Base-by-base conservation (phyloP, 2,113 vertebrate genomes). In the Thalassoma bifasciatum region DNA sequence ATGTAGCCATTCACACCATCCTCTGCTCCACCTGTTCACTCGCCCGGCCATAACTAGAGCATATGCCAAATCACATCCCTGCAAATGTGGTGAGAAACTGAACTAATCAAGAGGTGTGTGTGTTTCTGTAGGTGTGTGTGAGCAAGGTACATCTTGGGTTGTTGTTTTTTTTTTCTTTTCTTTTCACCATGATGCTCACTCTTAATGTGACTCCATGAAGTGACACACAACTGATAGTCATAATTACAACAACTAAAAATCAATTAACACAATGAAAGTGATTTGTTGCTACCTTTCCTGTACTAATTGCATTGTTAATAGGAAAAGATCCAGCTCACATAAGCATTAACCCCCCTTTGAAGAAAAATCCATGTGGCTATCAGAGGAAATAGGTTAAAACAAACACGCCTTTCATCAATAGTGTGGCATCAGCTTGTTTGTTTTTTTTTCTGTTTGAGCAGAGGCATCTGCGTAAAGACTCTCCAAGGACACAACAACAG, bases 181-280 rank as follows among this genome's bases (percentile, higher is more conserved):
- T 68, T 77, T 50, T 40, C 66, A 52, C 44, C 10, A 17, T 75
- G 53, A 80, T 17, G 40, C 58, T 77, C 66, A 58, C 70, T 60
- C 63, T 74, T 60, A 61, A 60, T 30, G 44, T 77, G 86, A 86
- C 82, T 73, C 62, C 66, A 80, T 78, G 70, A 83, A 85, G 82
- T 85, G 67, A 81, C 81, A 87, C 83, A 79, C 72, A 85, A 86
- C 85, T 86, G 81, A 89, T 89, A 80, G 71, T 92, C 85, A 90
- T 93, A 90, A 93, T 93, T 87, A 90, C 70, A 86, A 73, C 62
- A 82, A 79, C 82, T 73, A 65, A 68, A 86, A 93, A 93, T 93
- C 90, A 90, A 87, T 94, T 91, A 83, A 47, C 14, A n/a, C 70
- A 81, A 83, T 89, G 47, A 83, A 83, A 78, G 80, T 76, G 84